Base-by-base conservation (phyloP, 2,888 invertebrate genomes). In the Caenorhabditis panamensis region DNA sequence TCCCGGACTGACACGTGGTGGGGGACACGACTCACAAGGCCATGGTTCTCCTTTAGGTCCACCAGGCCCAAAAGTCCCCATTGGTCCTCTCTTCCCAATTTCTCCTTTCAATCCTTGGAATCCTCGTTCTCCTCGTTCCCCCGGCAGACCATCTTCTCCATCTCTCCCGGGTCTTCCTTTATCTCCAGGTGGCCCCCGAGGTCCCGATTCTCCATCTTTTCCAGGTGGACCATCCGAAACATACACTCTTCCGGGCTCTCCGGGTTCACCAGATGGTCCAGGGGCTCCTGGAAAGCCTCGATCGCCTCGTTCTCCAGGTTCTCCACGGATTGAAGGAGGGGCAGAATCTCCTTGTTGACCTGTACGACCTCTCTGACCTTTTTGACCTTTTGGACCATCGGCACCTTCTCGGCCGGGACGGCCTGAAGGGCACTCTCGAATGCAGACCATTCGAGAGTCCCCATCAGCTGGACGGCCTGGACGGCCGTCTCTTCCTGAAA, bases 1-100 rank as follows among this genome's bases (percentile, higher is more conserved):
- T 31, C 84, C 84, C 8, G 84, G 84, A 37, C 82, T 79, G 31
- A 82, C 81, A 26, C 82, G 72, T 16, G 84, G 82, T n/a, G 84
- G 82, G 11, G 84, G 84, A 44, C 84, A 84, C 4, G 79, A 76
- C 26, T 82, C 82, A 44, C 84, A 84, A 0, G 84, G 84, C 84
- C 84, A 84, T 5, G 82, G 75, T n/a, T 82, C 73, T 26, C 82
- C 82, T 72, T 82, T 82, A 5, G 82, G 68, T n/a, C 84, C 82
- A n/a, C 63, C 56, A 0, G 79, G 78, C 36, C 84, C 84, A 6
- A 64, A 72, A 0, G 58, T 47, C 18, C 84, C 84, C 26, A 63
- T 36, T 0, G 69, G 62, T 31, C 84, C 84, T 20, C 79, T 62
- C 28, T 71, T 59, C 2, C 84, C 84, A 28, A 71, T 26, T 53